Percentiles rank a stretch among this genome's conserved stretches.
phyloP scores from a whole-genome alignment of 2,888 invertebrate genomes.

The Helleia helle region DNA sequence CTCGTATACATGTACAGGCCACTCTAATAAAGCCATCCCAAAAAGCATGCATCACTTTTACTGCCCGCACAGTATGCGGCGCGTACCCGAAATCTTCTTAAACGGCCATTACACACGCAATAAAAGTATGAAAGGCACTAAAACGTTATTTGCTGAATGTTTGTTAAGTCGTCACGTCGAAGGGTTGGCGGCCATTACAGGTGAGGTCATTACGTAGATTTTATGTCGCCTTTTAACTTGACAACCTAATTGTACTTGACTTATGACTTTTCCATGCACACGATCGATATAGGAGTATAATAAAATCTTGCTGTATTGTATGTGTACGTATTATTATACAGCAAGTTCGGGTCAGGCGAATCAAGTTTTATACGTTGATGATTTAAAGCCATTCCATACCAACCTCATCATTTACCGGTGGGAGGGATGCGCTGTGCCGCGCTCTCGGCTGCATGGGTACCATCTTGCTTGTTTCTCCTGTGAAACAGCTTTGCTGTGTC shows the following conservation, averaged over 20 bases:
- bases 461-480: no score
- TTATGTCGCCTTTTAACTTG: conserved; percentile 17
- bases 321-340: no score
- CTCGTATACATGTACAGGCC: no score
- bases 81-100: conserved; percentile 44
- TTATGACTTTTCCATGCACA: conserved; percentile 26
- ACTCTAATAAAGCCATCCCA: no score
- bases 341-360: no score
- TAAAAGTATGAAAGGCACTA: conserved; percentile 66
- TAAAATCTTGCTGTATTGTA: no score
- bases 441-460: no score
- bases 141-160: conserved; percentile 61
- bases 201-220: conserved; percentile 17
- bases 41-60: conserved; percentile 59
- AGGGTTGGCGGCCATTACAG: conserved; percentile 32
- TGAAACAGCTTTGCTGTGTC: no score
- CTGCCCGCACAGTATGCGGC: conserved; percentile 42
- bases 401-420: no score
- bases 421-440: no score
- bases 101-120: conserved; percentile 70
- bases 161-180: conserved; percentile 57
- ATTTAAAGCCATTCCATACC: no score
- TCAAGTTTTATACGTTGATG: no score
- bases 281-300: conserved; percentile 21
- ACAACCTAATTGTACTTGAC: conserved; percentile 40